Conservation (phyloP, 2,888 invertebrate genomes). For the Pemphredon lugubris region DNA sequence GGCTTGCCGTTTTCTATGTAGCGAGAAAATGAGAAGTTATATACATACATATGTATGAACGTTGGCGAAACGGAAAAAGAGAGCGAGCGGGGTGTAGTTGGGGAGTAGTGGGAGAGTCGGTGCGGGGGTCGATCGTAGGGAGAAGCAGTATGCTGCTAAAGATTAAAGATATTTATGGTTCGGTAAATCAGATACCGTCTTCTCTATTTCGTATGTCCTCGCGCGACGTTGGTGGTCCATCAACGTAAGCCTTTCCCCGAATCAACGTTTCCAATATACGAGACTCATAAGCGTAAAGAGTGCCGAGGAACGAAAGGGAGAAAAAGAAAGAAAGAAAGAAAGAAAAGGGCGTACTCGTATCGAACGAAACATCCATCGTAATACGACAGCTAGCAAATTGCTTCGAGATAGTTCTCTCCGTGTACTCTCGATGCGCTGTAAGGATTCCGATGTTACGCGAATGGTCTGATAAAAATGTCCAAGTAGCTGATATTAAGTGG, state of each 20-base stretch:
- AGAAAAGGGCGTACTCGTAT: not conserved
- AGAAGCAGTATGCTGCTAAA: slow-evolving; percentile 61
- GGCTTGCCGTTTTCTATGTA: too few relatives aligned
- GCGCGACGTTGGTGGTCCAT: slow-evolving; percentile 68
- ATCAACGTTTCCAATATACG: slow-evolving; percentile 27
- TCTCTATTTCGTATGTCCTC: slow-evolving; percentile 54
- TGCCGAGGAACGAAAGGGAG: too few relatives aligned
- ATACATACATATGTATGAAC: not conserved
- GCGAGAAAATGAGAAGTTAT: slow-evolving; percentile 6
- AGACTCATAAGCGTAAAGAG: slow-evolving; percentile 11
- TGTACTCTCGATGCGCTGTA: too few relatives aligned
- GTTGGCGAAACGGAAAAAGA: slow-evolving; percentile 18
- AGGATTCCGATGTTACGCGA: too few relatives aligned
- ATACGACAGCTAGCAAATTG: slow-evolving; percentile 20
- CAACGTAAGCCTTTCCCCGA: slow-evolving; percentile 57
- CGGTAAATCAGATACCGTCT: slow-evolving; percentile 75
- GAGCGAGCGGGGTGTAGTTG: slow-evolving; percentile 19
- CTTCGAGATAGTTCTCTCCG: too few relatives aligned
- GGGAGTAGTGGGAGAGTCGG: slow-evolving; percentile 16
- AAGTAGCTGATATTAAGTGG: too few relatives aligned
- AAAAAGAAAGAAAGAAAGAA: not conserved
- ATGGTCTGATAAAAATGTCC: too few relatives aligned
- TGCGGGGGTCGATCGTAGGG: slow-evolving; percentile 26
- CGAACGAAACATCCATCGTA: slow-evolving; percentile 17
- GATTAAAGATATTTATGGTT: slow-evolving; percentile 78